Conservation (phyloP, 2,888 invertebrate genomes). For the Micoletzkya japonica region DNA sequence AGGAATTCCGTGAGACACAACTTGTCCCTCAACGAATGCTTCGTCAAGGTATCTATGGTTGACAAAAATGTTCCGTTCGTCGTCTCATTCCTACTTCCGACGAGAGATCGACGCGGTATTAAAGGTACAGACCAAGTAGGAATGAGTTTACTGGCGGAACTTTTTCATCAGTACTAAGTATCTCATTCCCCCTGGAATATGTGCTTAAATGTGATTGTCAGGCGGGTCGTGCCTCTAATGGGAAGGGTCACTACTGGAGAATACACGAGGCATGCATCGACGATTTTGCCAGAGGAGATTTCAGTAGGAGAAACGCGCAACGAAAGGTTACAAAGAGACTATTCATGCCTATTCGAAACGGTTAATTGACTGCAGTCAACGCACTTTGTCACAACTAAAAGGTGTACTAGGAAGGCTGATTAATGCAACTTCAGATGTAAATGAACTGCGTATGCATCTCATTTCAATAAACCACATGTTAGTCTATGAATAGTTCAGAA, state of each 20-base stretch:
- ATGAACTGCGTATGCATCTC: no score
- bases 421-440: no score
- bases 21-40: background rate
- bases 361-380: no score
- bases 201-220: background rate
- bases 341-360: no score
- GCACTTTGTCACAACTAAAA: no score
- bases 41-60: background rate
- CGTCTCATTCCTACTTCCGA: no score
- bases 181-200: background rate
- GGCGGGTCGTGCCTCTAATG: background rate
- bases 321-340: no score
- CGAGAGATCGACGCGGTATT: no score
- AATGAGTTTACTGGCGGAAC: background rate
- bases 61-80: background rate
- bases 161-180: background rate
- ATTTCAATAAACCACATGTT: no score
- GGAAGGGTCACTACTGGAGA: conserved; percentile 5
- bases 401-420: no score
- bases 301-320: background rate
- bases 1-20: conserved; percentile 6
- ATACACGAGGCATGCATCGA: background rate
- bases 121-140: background rate
- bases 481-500: no score
- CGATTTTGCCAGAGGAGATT: background rate